Percentiles rank a stretch among this genome's conserved stretches.
phyloP scores from a whole-genome alignment of 2,888 invertebrate genomes.

The Hypomecis punctinalis region DNA sequence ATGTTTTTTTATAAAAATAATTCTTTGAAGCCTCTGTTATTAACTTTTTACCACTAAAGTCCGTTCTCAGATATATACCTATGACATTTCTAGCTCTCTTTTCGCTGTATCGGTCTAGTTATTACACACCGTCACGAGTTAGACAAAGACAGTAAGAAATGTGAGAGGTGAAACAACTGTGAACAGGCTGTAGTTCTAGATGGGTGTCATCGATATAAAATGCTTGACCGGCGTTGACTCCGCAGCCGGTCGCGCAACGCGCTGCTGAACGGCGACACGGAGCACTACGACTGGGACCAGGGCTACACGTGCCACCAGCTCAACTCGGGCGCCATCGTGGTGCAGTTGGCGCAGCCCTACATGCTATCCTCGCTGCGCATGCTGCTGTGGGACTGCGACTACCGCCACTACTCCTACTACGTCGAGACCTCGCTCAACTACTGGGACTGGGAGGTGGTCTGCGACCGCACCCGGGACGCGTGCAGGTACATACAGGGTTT shows the following conservation, averaged over 20 bases:
- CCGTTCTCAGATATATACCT: no score
- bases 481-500: constrained; percentile 80
- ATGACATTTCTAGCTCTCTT: no score
- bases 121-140: no score
- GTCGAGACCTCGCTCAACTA: constrained; percentile 97
- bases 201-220: background rate
- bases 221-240: background rate
- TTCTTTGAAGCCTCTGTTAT: no score
- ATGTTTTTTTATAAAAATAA: no score
- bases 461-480: constrained; percentile 93
- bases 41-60: no score
- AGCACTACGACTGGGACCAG: constrained; percentile 99
- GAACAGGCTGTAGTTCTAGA: no score
- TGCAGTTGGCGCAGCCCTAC: constrained; percentile 98
- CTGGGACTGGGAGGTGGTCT: constrained; percentile 96
- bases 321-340: constrained; percentile 96
- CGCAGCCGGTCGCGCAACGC: constrained; percentile 94
- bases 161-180: no score
- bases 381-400: constrained; percentile 98
- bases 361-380: constrained; percentile 95
- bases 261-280: constrained; percentile 96
- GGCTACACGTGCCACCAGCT: constrained; percentile 99
- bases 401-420: constrained; percentile 97
- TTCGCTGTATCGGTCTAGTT: no score
- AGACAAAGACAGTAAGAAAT: no score